Base-by-base conservation (phyloP, 2,113 vertebrate genomes). In the Todiramphus chloris region DNA sequence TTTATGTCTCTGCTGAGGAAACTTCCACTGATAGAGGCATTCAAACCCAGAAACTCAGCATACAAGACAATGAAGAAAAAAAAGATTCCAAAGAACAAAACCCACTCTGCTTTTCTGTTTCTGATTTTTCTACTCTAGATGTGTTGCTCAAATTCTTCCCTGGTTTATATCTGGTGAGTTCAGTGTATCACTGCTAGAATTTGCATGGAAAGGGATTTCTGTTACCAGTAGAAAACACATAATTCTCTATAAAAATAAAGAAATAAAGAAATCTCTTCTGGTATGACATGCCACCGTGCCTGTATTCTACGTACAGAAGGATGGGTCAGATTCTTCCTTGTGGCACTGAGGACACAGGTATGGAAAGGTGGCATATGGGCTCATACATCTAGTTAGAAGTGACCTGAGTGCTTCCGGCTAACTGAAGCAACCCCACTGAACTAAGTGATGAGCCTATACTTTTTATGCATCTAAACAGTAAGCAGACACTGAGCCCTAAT, bases 211-310 rank as follows among this genome's bases (percentile, higher is more conserved):
- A 75, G 24, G 11, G 67, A 53, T 77, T 86, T 87, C 50, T 64
- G 43, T 48, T 43, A 39, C 35, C 1, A 1, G 66, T 72, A 67
- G 18, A 68, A 83, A 95, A 41, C 30, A 56, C 21, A 56, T 30
- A 25, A 60, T 0, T 33, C 60, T 63, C 76, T 30, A 41, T 41
- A 41, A 41, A 41, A 41, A 41, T 41, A 41, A 41, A 10, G 43
- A 31, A 72, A 70, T 12, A 66, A 53, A 92, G 37, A 55, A 77
- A 39, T 68, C n/a, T 64, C 48, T 75, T 68, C 37, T 13, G 18
- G 46, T 0, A 0, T 4, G 30, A 35, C n/a, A 8, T 0, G 1
- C 14, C 35, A 2, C 3, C 0, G 3, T 14, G 59, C 44, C 72
- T 60, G 25, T 23, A 25, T n/a, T 72, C 24, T 83, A 46, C 59